Base-by-base conservation (phyloP, 2,113 vertebrate genomes). In the Orycteropus afer region DNA sequence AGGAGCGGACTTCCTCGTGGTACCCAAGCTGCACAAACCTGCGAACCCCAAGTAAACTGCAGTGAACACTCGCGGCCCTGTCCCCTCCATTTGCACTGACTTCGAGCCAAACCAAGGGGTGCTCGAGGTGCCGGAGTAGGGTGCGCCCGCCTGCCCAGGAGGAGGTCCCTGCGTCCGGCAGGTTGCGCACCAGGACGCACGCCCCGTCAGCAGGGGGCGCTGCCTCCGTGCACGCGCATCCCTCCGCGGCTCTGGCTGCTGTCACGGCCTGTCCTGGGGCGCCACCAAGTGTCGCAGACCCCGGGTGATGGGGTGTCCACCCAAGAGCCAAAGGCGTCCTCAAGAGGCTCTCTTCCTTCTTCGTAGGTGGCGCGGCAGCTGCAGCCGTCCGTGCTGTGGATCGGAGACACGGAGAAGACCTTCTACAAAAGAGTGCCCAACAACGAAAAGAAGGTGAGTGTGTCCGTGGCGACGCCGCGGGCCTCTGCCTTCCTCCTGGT, bases 351-450 rank as follows among this genome's bases (percentile, higher is more conserved):
- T 63, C 8, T 76, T 45, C 65, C 67, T 61, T 55, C 23, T 0
- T 88, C 47, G 23, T 93, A 99, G 99, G 99, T 99, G 97, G 99
- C 99, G 63, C 98, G 97, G 20, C 97, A 98, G 77, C 95, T 99
- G 86, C 99, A 99, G 96, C 99, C 99, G 27, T 99, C 99, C 0
- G 98, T 99, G 0, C 95, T 99, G 45, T 99, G 99, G 99, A 98
- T 99, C 22, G 98, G 97, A 92, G 98, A 99, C 8, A 96, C 99
- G 0, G 99, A 99, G 89, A 99, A 98, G 98, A 97, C 98, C 22
- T 99, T 99, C 98, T 98, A 98, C 97, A 99, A 97, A 96, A 98
- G 94, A 67, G 97, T 98, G 0, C 97, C 96, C 0, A 98, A 96
- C 22, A 20, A 83, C 3, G 98, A 98, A 37, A 98, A 97, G 86